Base-by-base conservation (phyloP, 1,140 invertebrate genomes). In the Tachypleus tridentatus region DNA sequence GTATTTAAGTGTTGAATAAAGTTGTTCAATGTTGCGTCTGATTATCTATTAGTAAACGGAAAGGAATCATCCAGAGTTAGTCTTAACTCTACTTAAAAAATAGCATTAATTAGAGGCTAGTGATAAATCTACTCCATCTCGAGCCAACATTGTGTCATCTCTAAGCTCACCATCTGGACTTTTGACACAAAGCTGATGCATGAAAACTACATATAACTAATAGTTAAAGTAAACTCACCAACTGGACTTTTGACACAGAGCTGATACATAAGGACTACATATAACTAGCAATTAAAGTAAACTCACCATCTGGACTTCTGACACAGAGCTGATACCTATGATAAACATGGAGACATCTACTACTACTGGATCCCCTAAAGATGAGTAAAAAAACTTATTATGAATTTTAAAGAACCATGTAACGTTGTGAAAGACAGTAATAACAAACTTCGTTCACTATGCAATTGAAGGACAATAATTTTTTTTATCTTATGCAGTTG, bases 151-250 rank as follows among this genome's bases (percentile, higher is more conserved):
- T 7, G 8, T n/a, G 9, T 51, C 5, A 11, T 9, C 7, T 49
- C 29, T 49, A 7, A 10, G 62, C 60, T 65, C 89, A 95, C 93
- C 93, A 97, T 97, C 82, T 92, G 85, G 78, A 97, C 93, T 87
- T 97, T 93, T 79, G 93, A 96, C 80, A 97, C 89, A 79, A 93
- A 95, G 84, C 90, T 93, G 84, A 97, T 96, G 85, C 90, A 93
- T 81, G 94, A 89, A 80, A 97, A 90, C 84, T 93, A 29, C 29
- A 29, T 29, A 29, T 29, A 29, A 29, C 29, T 47, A 29, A 63
- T 54, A 6, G 9, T 5, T n/a, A 60, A 53, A 49, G 57, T 49
- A 10, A 10, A 64, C 60, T 65, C 89, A 95, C 93, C 93, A 97
- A 96, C 82, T 92, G 85, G 78, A 97, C 93, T 87, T 97, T 93